A percentile compares a stretch with the other conserved stretches of the same genome.
Evolutionary conservation across 2,888 invertebrate genomes (phyloP).

Genomic region (Choristoneura rosaceana): DNA sequence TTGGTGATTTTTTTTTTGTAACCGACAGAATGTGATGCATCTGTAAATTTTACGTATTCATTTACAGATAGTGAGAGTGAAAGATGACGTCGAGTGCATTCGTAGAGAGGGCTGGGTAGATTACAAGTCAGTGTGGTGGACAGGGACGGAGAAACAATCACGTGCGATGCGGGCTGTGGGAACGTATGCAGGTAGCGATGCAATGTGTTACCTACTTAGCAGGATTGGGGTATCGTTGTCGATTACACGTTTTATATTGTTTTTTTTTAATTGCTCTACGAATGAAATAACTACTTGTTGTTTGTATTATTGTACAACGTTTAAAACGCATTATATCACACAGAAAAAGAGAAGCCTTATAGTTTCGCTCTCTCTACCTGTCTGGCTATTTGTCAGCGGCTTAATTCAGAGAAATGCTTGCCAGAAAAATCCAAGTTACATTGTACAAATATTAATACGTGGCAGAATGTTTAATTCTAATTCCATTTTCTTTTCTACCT

Average conservation of each 20-base stretch:
- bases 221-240: slow-evolving; percentile 49
- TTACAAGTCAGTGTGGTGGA: slow-evolving; percentile 49
- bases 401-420: too few species aligned
- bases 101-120: slow-evolving; percentile 54
- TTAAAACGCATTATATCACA: too few species aligned
- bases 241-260: slow-evolving; percentile 36
- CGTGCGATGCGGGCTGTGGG: slow-evolving; percentile 68
- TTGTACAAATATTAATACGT: too few species aligned
- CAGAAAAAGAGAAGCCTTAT: too few species aligned
- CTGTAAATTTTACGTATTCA: slow-evolving; percentile 59
- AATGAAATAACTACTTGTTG: too few species aligned
- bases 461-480: too few species aligned
- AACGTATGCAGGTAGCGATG: slow-evolving; percentile 78
- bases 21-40: slow-evolving; percentile 43
- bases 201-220: slow-evolving; percentile 57
- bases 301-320: too few species aligned
- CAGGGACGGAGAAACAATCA: slow-evolving; percentile 51
- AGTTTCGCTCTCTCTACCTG: too few species aligned
- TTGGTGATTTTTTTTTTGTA: background rate
- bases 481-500: too few species aligned
- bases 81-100: slow-evolving; percentile 78
- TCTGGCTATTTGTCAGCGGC: too few species aligned
- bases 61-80: slow-evolving; percentile 81
- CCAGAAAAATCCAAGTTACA: too few species aligned
- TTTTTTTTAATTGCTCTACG: too few species aligned